phyloP scores from a whole-genome alignment of 2,888 invertebrate species.

The Ormyrus labotus region DNA sequence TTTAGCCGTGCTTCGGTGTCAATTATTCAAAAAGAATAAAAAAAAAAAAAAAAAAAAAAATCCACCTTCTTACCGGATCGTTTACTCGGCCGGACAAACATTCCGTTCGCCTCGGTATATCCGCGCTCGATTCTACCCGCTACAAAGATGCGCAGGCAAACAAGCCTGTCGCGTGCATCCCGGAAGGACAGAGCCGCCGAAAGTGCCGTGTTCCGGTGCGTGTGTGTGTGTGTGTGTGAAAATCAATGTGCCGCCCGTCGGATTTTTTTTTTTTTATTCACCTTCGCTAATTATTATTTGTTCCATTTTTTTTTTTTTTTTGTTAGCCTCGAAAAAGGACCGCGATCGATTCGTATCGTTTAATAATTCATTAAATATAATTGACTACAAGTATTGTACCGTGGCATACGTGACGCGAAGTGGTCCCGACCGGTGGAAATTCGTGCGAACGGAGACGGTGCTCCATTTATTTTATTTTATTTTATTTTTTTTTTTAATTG shows the following conservation, averaged over 20 bases:
- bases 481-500: slow-evolving; percentile 38
- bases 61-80: too few species aligned
- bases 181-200: slow-evolving; percentile 20
- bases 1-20: too few species aligned
- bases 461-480: slow-evolving; percentile 49
- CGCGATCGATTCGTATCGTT: slow-evolving; percentile 47
- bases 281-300: slow-evolving; percentile 12
- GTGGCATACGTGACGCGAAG: slow-evolving; percentile 64
- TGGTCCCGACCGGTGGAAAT: slow-evolving; percentile 66
- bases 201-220: background rate
- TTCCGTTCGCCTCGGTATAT: too few species aligned
- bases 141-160: background rate
- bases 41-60: too few species aligned
- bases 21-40: too few species aligned
- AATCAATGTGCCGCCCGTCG: background rate
- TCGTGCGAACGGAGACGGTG: slow-evolving; percentile 54
- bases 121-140: background rate
- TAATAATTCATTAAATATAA: slow-evolving; percentile 59
- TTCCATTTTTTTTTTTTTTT: slow-evolving; percentile 13
- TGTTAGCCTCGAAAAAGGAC: slow-evolving; percentile 40
- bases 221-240: background rate
- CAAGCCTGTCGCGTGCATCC: slow-evolving; percentile 4
- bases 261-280: background rate
- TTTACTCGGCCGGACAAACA: too few species aligned
- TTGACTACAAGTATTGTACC: slow-evolving; percentile 69